These are phyloP conservation scores for Macrostomum cliftonense DNA, from an alignment of 2,888 invertebrate species.

Conservation along the genomic window DNA sequence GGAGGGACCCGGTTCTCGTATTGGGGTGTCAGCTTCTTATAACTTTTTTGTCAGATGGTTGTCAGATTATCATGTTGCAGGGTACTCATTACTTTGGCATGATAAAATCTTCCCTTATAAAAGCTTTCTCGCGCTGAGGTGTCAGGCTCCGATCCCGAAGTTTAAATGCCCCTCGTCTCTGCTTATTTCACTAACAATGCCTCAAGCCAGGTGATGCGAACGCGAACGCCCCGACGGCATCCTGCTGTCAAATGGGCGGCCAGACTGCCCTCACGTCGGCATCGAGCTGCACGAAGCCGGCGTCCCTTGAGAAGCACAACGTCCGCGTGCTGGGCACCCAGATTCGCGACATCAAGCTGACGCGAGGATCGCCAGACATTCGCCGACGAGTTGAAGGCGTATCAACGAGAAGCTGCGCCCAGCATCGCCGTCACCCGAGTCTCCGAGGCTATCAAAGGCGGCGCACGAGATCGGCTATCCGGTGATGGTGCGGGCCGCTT, in stretches of 20 bases:
- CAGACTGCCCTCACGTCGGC: constrained; percentile 30
- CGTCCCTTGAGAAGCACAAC: constrained; percentile 18
- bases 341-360: constrained; percentile 21
- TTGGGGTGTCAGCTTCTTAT: too few relatives aligned
- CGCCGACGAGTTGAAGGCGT: constrained; percentile 22
- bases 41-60: too few relatives aligned
- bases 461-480: constrained; percentile 23
- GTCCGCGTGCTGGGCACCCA: constrained; percentile 23
- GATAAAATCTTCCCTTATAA: too few relatives aligned
- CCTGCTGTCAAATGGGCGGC: constrained; percentile 29
- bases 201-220: constrained; percentile 14
- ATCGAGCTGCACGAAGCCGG: constrained; percentile 21
- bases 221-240: constrained; percentile 26
- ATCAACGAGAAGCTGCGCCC: constrained; percentile 25
- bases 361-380: constrained; percentile 28
- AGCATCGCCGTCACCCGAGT: constrained; percentile 21
- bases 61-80: too few relatives aligned
- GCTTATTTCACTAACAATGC: too few relatives aligned
- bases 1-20: too few relatives aligned
- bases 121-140: too few relatives aligned
- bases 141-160: too few relatives aligned
- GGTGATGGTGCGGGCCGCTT: constrained; percentile 26
- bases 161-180: too few relatives aligned
- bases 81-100: too few relatives aligned
- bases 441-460: constrained; percentile 18